phyloP scores from a whole-genome alignment of 2,888 invertebrate genomes.

The Syritta pipiens region DNA sequence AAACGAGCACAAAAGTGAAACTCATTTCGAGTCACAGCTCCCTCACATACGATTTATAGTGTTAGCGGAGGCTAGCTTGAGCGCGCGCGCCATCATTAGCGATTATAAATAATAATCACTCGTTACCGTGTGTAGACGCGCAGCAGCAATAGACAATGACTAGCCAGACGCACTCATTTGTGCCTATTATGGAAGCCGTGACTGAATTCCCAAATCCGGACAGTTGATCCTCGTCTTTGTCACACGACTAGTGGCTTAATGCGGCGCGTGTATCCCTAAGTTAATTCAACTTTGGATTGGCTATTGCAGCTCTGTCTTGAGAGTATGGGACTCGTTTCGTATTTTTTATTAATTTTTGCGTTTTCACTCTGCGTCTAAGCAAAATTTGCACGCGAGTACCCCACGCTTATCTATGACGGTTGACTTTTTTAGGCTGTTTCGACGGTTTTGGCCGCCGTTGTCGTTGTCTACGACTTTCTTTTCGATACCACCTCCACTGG shows the following conservation, averaged over 20 bases:
- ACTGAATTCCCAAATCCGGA: conserved; percentile 38
- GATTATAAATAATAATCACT: conserved; percentile 58
- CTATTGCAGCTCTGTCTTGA: no score
- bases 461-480: conserved; percentile 57
- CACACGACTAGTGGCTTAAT: background rate
- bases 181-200: conserved; percentile 36
- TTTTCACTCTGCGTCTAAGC: conserved; percentile 30
- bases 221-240: conserved; percentile 1
- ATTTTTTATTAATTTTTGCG: conserved; percentile 26
- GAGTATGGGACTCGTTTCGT: conserved; percentile 3
- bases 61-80: conserved; percentile 11
- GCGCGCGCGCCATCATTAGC: conserved; percentile 43
- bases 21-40: conserved; percentile 51
- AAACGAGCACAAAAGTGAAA: conserved; percentile 69
- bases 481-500: conserved; percentile 40
- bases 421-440: conserved; percentile 22
- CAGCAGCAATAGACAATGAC: conserved; percentile 32
- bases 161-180: conserved; percentile 41
- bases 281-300: conserved; percentile 31
- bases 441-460: background rate
- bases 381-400: conserved; percentile 15
- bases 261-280: conserved; percentile 28
- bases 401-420: background rate
- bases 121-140: conserved; percentile 26
- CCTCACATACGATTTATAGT: conserved; percentile 39